Evolutionary conservation across 2,888 invertebrate species (phyloP), one percentile per base, ranked within the genome.

Genomic region (Lobophora halterata): DNA sequence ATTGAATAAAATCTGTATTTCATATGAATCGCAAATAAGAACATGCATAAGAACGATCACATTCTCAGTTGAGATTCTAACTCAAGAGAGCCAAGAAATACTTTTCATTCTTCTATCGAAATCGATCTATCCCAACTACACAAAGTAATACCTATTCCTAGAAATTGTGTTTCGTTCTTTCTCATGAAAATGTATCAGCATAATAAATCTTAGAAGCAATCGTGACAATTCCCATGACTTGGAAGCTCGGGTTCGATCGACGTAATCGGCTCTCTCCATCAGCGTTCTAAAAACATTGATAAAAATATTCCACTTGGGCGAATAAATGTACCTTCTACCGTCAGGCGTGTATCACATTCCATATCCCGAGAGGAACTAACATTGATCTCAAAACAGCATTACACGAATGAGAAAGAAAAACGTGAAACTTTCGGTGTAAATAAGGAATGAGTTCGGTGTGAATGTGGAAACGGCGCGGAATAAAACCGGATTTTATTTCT

Each of bases 351-450:
- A 26, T 38, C 32, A 9, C 20, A 14, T 32, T 13, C n/a, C n/a
- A n/a, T n/a, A n/a, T n/a, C 30, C 38, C 25, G 17, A 8, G 36
- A 34, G 43, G 37, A 31, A 26, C 29, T 25, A 37, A 34, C 44
- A 42, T 37, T 36, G 46, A 50, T 47, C 44, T 34, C 29, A 21
- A 16, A 43, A 43, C 40, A 32, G 18, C 27, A 44, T 44, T 41
- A 47, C 35, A 38, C 33, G 46, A 27, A 44, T 44, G 38, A 35
- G 43, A 36, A 21, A 29, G 42, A 42, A 29, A 36, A 14, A 36
- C 42, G 21, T 29, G 25, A 23, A 37, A 32, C 25, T 37, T 37
- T 43, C 9, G 29, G 30, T 42, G 25, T 45, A 25, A 39, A 45
- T 45, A 45, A 39, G 23, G 19, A 28, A 44, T 39, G 39, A 31